These are phyloP conservation scores for Pteropus alecto DNA, from an alignment of 2,113 vertebrate genomes.

Conservation along the genomic window DNA sequence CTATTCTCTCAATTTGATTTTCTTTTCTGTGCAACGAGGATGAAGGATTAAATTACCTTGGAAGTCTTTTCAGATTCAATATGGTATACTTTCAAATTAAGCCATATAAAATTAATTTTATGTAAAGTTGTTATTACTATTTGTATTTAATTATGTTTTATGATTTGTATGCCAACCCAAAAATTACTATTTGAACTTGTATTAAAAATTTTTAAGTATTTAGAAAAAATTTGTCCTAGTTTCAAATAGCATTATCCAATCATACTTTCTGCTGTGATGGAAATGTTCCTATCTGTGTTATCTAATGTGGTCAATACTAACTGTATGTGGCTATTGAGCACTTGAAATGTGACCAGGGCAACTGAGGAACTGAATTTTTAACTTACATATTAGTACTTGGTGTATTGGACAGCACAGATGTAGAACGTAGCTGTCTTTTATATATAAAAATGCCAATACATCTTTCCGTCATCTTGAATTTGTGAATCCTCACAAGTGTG, in stretches of 20 bases:
- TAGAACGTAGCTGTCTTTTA: conserved; percentile 27
- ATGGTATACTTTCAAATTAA: conserved; percentile 21
- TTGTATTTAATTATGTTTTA: conserved; percentile 13
- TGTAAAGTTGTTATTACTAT: neutral
- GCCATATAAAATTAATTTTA: conserved; percentile 18
- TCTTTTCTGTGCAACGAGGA: neutral
- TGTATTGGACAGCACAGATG: neutral
- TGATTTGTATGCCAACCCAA: neutral
- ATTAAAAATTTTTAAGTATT: conserved; percentile 4
- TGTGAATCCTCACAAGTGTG: neutral
- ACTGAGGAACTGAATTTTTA: neutral
- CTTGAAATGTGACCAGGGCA: neutral
- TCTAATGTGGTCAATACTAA: neutral
- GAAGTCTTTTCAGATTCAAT: conserved; percentile 27
- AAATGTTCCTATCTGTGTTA: neutral
- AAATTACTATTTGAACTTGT: neutral
- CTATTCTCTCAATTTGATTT: conserved; percentile 1
- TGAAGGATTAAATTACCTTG: conserved; percentile 12
- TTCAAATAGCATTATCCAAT: neutral
- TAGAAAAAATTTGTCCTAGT: neutral
- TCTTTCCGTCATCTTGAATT: conserved; percentile 19
- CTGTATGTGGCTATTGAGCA: neutral
- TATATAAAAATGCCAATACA: neutral
- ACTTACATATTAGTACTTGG: neutral
- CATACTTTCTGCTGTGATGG: neutral